Percentiles rank a stretch among this genome's conserved stretches.
Evolutionary conservation across 1,140 invertebrate species (phyloP).

Genomic region (Sarcophaga peregrina): DNA sequence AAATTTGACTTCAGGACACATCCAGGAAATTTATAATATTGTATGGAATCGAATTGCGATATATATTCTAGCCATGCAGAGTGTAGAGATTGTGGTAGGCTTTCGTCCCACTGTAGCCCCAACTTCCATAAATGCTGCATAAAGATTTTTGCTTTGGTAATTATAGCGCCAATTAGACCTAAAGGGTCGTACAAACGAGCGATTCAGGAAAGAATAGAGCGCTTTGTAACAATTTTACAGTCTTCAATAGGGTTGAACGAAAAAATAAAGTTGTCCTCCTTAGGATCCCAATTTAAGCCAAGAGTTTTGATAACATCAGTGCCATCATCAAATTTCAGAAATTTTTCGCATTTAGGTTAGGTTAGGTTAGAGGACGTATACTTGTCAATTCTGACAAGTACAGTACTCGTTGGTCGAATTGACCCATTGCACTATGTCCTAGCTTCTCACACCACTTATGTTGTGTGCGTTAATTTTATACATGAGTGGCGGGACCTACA

Average conservation of each 20-base stretch:
- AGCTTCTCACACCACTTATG: too few species aligned
- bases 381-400: too few species aligned
- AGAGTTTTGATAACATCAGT: constrained; percentile 43
- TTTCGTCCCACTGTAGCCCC: constrained; percentile 46
- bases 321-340: constrained; percentile 37
- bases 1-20: background rate
- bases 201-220: constrained; percentile 54
- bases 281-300: constrained; percentile 19
- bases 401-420: too few species aligned
- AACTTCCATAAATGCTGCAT: constrained; percentile 51
- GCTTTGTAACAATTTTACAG: constrained; percentile 48
- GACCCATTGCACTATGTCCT: too few species aligned
- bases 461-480: too few species aligned
- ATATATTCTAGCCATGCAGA: background rate
- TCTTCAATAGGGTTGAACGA: background rate
- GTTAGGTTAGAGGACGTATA: too few species aligned
- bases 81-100: background rate
- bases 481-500: too few species aligned
- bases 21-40: constrained; percentile 19
- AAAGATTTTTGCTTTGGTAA: constrained; percentile 50
- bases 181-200: constrained; percentile 58
- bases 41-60: too few species aligned
- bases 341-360: constrained; percentile 3
- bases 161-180: constrained; percentile 47
- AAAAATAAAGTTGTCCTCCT: constrained; percentile 11